Base-by-base conservation (phyloP, 2,888 invertebrate species). In the Smittia aterrima region DNA sequence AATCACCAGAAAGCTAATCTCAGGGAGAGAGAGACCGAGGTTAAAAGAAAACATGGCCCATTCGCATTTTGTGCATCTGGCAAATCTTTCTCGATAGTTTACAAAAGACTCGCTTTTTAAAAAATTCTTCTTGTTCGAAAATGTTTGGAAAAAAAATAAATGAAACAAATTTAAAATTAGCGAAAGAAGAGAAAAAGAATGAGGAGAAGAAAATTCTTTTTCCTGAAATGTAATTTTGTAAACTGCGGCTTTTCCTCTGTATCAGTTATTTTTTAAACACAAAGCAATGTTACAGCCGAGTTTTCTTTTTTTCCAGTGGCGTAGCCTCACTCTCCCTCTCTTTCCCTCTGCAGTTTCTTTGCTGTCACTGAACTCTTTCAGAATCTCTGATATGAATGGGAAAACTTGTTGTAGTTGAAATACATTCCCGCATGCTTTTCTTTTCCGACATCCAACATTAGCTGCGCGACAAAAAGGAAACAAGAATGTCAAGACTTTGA, bases 31-130 rank as follows among this genome's bases (percentile, higher is more conserved):
- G 9, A 38, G 38, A 38, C 2, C 16, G 16, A 3, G 3, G 16
- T 47, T 2, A 2, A 11, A 47, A 47, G 16, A 2, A n/a, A 47
- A 47, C 47, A 47, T n/a, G 3, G 47, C 18, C 58, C 22, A 58
- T 4, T 47, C 58, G 58, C 58, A 9, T 22, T 47, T 25, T 54
- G 70, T 70, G 70, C 70, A 70, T 70, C 70, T 70, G 70, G 70
- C 70, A 54, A 70, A 70, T 54, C 53, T 70, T 70, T 32, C 16
- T 70, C 70, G 70, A 54, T 70, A 54, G 70, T 70, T 70, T 70
- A 70, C 54, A 70, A 70, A 70, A 70, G 27, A 53, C 66, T n/a
- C 16, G n/a, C 13, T 18, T 41, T 22, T 66, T 16, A 67, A 18
- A 64, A 64, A 58, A 1, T 58, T 64, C 11, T 25, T 64, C 9